Evolutionary conservation across 2,888 invertebrate species (phyloP).

Genomic region (Meloe dianella): DNA sequence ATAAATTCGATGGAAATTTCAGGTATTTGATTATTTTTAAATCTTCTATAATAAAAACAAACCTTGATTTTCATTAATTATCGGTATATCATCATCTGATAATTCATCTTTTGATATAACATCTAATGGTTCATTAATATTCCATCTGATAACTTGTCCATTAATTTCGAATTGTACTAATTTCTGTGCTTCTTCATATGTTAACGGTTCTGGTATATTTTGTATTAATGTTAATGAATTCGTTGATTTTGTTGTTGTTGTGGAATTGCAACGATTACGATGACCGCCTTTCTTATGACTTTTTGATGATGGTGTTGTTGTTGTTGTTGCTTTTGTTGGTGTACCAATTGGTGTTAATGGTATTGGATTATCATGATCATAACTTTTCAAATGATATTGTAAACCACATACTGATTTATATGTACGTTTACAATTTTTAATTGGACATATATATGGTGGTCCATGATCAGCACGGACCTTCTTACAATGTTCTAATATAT

Average conservation of each 20-base stretch:
- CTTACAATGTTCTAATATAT: conserved; percentile 84
- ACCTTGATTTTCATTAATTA: conserved; percentile 23
- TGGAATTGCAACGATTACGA: not conserved
- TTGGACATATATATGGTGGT: conserved; percentile 87
- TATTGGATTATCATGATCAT: conserved; percentile 81
- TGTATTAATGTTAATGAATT: conserved; percentile 60
- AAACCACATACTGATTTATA: conserved; percentile 88
- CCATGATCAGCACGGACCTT: conserved; percentile 79
- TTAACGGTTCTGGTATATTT: conserved; percentile 71
- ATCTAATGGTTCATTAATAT: conserved; percentile 69
- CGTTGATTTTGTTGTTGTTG: conserved; percentile 42
- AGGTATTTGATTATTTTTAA: not conserved
- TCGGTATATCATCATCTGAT: conserved; percentile 52
- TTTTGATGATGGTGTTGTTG: conserved; percentile 16
- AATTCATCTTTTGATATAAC: conserved; percentile 73
- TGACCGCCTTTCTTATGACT: not conserved
- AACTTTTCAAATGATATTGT: conserved; percentile 84
- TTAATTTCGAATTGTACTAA: conserved; percentile 88
- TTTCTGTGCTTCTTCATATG: conserved; percentile 84
- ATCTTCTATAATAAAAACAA: not conserved
- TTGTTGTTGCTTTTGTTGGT: conserved; percentile 56
- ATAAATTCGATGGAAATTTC: not conserved
- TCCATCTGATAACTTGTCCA: conserved; percentile 63
- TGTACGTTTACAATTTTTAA: conserved; percentile 82
- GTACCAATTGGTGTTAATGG: conserved; percentile 64